Base-by-base conservation (phyloP, 2,797 vertebrate genomes). In the Gymnopithys bicolor region DNA sequence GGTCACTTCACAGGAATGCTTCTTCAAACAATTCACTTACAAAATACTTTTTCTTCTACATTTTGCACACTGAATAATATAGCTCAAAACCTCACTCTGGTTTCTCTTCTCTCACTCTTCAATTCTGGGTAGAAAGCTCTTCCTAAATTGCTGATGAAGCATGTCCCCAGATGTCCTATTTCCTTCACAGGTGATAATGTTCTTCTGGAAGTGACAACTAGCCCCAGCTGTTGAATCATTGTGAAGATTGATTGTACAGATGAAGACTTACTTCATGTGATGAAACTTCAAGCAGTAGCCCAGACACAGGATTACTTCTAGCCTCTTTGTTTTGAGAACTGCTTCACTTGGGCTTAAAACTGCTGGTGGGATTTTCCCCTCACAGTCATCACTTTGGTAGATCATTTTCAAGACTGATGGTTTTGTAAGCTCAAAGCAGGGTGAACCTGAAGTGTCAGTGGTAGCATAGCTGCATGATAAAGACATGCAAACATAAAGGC, bases 101-200 rank as follows among this genome's bases (percentile, higher is more conserved):
- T 13, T 52, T 28, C 5, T 1, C 3, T 71, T 7, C 5, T 56
- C 2, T 11, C 14, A 53, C 11, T 2, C 15, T 75, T 77, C 46
- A 55, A 25, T 45, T 83, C 23, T 48, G 46, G 28, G 39, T 25
- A 69, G 35, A 84, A 77, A 74, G 22, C 3, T 79, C 28, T 89
- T 46, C 37, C 55, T 67, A 87, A 85, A 41, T 13, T 83, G 56
- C 62, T 66, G 58, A 56, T 9, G 43, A 87, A 80, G 66, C 9
- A 0, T 66, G 60, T 27, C 53, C 60, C 32, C 62, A 62, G 62
- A 87, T 80, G 53, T 85, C 63, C 58, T 49, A n/a, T 73, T 85
- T 95, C 62, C 55, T 91, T 87, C 78, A 71, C 58, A 81, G 84
- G 79, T 87, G 79, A 95, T 58, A 84, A 75, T 52, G 25, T 78